A percentile compares a stretch with the other conserved stretches of the same genome.
phyloP scores from a whole-genome alignment of 2,113 vertebrate genomes.

The Petroica traversi region DNA sequence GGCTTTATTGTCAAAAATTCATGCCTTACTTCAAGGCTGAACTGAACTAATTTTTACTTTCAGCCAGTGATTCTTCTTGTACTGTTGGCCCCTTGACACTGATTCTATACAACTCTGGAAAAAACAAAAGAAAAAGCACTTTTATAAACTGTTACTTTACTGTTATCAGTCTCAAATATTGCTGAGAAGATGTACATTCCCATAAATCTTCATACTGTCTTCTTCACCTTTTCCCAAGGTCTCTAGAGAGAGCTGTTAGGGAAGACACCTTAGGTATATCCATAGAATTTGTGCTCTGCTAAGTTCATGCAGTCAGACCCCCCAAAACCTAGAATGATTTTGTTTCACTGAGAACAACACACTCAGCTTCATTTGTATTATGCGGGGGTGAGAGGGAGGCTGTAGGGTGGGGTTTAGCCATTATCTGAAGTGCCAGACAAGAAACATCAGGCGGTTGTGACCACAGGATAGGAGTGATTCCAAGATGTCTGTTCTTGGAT shows the following conservation, averaged over 20 bases:
- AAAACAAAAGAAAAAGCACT: neutral
- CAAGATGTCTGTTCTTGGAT: neutral
- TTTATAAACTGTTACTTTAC: neutral
- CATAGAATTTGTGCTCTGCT: neutral
- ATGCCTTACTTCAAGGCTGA: neutral
- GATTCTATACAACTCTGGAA: neutral
- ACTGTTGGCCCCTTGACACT: neutral
- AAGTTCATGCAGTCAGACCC: neutral
- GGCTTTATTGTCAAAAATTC: neutral
- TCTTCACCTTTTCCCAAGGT: neutral
- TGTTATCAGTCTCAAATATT: neutral
- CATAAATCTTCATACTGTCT: neutral
- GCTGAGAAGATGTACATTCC: neutral
- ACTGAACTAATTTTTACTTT: neutral
- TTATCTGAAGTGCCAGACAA: neutral
- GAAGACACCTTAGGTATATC: neutral
- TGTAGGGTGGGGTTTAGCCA: neutral
- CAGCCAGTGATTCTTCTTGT: neutral
- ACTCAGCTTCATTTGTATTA: neutral
- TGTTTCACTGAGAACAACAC: neutral
- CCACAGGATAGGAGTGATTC: neutral
- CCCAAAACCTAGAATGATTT: neutral
- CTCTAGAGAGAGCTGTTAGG: neutral
- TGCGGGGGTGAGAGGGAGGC: accelerated
- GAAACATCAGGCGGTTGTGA: neutral